phyloP scores from a whole-genome alignment of 2,797 vertebrate genomes.

The Pantherophis alleghaniensis region DNA sequence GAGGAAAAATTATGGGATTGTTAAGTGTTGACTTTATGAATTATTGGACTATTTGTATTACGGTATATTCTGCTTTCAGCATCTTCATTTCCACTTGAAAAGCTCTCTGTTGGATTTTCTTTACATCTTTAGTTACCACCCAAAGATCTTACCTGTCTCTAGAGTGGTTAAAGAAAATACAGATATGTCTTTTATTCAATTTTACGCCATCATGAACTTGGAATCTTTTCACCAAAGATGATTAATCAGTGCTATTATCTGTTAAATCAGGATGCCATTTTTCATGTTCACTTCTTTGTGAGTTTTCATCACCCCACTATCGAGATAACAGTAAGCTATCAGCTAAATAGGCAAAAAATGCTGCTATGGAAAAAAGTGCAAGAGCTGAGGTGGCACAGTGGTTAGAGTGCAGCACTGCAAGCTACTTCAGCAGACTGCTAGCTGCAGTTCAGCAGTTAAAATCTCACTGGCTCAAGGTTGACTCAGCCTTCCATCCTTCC shows the following conservation, averaged over 20 bases:
- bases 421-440: no score
- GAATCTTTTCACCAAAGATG: not conserved
- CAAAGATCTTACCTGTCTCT: not conserved
- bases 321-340: not conserved
- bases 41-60: not conserved
- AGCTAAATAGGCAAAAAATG: not conserved
- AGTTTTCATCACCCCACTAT: not conserved
- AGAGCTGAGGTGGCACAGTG: not conserved
- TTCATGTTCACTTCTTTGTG: not conserved
- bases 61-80: not conserved
- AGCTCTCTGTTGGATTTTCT: not conserved
- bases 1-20: not conserved
- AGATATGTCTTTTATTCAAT: not conserved
- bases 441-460: no score
- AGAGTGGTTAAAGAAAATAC: not conserved
- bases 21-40: not conserved
- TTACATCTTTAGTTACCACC: not conserved
- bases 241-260: not conserved
- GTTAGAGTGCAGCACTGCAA: no score
- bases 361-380: not conserved
- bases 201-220: not conserved
- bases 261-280: not conserved
- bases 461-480: no score
- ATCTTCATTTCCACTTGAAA: not conserved
- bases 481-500: no score